A percentile compares a stretch with the other conserved stretches of the same genome.
phyloP scores from a whole-genome alignment of 2,113 vertebrate species.

The Tautogolabrus adspersus region DNA sequence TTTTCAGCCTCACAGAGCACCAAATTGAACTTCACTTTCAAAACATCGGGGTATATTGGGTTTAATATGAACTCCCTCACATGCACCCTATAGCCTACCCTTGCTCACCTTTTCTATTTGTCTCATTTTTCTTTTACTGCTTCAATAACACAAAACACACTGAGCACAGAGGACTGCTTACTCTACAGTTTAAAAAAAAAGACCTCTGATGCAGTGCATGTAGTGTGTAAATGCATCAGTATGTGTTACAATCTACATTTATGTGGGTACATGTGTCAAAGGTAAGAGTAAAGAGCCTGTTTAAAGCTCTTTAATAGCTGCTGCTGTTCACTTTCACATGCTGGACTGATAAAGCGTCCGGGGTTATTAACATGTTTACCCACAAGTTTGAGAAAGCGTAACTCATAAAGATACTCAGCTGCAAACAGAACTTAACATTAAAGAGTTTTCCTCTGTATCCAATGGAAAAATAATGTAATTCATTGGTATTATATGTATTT shows the following conservation, averaged over 20 bases:
- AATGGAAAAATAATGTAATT: conserved; percentile 32
- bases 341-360: conserved; percentile 72
- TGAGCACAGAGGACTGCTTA: not conserved
- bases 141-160: conserved; percentile 18
- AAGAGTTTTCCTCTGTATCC: conserved; percentile 19
- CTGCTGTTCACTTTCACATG: conserved; percentile 63
- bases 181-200: conserved; percentile 22
- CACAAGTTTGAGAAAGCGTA: conserved; percentile 47
- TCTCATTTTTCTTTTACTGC: conserved; percentile 20
- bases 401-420: conserved; percentile 75
- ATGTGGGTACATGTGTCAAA: conserved; percentile 64
- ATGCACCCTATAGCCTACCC: not conserved
- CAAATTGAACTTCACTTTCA: not conserved
- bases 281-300: conserved; percentile 64
- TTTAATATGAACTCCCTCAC: not conserved
- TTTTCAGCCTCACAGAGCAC: too few relatives aligned
- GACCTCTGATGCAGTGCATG: conserved; percentile 15
- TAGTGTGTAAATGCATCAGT: conserved; percentile 53
- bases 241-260: conserved; percentile 43
- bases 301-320: conserved; percentile 67
- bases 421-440: conserved; percentile 53
- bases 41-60: not conserved
- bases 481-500: conserved; percentile 37
- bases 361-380: conserved; percentile 73
- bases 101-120: not conserved